Evolutionary conservation across 2,888 invertebrate genomes (phyloP).

Genomic region (Caenorhabditis uteleia): DNA sequence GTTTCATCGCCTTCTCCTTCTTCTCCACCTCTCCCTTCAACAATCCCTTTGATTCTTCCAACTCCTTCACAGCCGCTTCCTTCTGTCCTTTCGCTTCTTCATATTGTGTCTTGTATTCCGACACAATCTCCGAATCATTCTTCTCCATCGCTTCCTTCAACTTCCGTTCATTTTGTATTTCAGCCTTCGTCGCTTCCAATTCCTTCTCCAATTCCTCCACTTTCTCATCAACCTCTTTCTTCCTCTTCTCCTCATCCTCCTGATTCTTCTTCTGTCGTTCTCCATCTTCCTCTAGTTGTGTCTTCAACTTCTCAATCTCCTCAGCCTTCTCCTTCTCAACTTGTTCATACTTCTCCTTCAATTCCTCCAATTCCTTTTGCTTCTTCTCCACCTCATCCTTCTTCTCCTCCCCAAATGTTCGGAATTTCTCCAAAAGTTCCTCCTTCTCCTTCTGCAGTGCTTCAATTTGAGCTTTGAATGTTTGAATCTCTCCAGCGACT

Average conservation of each 20-base stretch:
- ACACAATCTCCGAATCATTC: not conserved
- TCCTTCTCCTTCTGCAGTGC: conserved; percentile 4
- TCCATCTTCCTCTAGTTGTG: not conserved
- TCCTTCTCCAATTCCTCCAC: not conserved
- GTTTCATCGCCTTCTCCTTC: not conserved
- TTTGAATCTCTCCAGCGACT: no score
- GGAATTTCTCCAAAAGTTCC: conserved; percentile 1
- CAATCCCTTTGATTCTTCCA: not conserved
- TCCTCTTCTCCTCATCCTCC: not conserved
- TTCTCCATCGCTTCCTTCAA: conserved; percentile 4
- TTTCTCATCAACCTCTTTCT: conserved; percentile 3
- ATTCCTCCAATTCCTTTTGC: conserved; percentile 12
- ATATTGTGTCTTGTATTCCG: conserved; percentile 6
- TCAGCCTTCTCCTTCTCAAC: conserved; percentile 5
- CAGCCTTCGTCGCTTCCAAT: not conserved
- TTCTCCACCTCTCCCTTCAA: not conserved
- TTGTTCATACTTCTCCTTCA: conserved; percentile 7
- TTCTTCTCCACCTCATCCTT: conserved; percentile 6
- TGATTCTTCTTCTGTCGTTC: not conserved
- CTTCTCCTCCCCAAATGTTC: not conserved
- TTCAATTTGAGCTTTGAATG: conserved; percentile 2
- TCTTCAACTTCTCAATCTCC: not conserved
- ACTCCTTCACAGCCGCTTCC: not conserved
- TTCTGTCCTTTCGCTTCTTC: not conserved
- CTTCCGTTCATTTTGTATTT: not conserved